Evolutionary conservation across 2,888 invertebrate species (phyloP).

Genomic region (Octodonta nipae): DNA sequence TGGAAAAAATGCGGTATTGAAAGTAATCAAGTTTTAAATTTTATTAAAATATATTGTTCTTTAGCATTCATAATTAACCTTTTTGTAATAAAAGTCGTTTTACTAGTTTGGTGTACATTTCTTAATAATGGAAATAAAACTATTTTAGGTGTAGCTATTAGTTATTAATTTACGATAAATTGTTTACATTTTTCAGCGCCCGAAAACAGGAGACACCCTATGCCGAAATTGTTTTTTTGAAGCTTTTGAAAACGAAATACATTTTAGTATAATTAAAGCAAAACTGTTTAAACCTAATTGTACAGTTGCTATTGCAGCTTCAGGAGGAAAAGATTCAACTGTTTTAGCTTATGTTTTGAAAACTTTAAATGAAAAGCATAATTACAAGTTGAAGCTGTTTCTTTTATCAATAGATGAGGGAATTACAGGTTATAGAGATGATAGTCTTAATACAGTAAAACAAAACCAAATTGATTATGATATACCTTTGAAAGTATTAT

Average conservation of each 20-base stretch:
- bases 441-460: constrained; percentile 92
- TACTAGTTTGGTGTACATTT: too few species aligned
- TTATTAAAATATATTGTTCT: too few species aligned
- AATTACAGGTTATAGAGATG: constrained; percentile 89
- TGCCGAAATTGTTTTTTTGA: constrained; percentile 90
- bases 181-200: constrained; percentile 68
- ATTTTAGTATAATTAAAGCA: constrained; percentile 73
- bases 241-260: constrained; percentile 90
- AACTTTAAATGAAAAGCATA: constrained; percentile 73
- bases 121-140: too few species aligned
- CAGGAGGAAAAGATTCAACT: constrained; percentile 93
- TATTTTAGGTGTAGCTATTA: too few species aligned
- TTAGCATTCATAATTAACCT: too few species aligned
- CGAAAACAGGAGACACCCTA: constrained; percentile 80
- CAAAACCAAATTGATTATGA: constrained; percentile 86
- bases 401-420: constrained; percentile 97
- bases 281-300: constrained; percentile 71
- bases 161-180: too few species aligned
- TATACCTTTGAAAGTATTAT: constrained; percentile 85
- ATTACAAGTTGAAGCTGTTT: constrained; percentile 80
- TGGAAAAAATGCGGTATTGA: constrained; percentile 60
- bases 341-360: constrained; percentile 90
- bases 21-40: constrained; percentile 41
- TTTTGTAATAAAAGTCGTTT: too few species aligned
- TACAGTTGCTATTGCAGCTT: constrained; percentile 85